Base-by-base conservation (phyloP, 2,113 vertebrate genomes). In the Tetrao urogallus region DNA sequence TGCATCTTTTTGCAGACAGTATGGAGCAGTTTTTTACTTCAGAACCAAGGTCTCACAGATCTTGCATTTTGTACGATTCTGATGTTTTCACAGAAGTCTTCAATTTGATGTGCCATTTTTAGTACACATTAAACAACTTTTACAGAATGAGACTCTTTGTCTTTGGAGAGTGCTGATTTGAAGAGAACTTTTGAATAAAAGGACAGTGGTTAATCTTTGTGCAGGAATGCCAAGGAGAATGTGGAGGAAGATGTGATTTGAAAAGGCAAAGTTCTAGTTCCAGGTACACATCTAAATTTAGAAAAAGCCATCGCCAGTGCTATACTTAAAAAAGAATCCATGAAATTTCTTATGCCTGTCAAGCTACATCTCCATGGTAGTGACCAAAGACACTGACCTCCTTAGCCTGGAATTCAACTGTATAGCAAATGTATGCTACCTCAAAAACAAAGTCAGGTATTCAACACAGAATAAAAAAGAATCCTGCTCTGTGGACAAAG, bases 251-350 rank as follows among this genome's bases (percentile, higher is more conserved):
- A 82, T 92, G 52, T 82, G 58, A 86, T 93, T 86, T 90, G 66
- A 89, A 90, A 79, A 87, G 84, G 88, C n/a, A 34, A 69, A 72
- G 63, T 90, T 90, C 61, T 90, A 78, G 66, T 90, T 92, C 32
- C 58, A 84, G 27, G 36, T 82, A 66, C 58, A 28, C 60, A 30
- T 8, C 34, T 90, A 88, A 94, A 87, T 90, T 90, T 86, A 90
- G 54, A 69, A 89, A 61, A 65, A 78, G 47, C 40, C 92, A 36
- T 88, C 70, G 85, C 66, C 43, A 78, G 18, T 72, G 70, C 77
- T 90, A 28, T 78, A 25, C 73, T 84, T 86, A 24, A 77, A 70
- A 92, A 50, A 45, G 25, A 63, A 83, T 40, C 34, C 43, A 78
- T 74, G 45, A 94, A 93, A 86, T 67, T 74, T 80, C 52, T 71